Base-by-base conservation (phyloP, 1,140 invertebrate genomes). In the Saccostrea glomerata region DNA sequence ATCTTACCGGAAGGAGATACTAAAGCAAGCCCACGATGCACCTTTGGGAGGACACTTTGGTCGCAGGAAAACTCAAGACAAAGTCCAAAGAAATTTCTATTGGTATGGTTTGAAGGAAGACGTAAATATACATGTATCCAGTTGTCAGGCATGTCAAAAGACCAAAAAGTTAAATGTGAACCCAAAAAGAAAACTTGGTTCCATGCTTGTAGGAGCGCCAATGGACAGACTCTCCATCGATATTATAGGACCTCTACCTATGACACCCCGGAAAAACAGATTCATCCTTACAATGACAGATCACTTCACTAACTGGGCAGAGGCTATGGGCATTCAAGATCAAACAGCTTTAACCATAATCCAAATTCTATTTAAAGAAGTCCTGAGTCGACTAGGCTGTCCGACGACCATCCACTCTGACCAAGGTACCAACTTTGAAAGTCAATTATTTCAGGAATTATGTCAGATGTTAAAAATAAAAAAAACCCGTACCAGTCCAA, bases 161-260 rank as follows among this genome's bases (percentile, higher is more conserved):
- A 77, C 13, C 23, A 25, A n/a, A 40, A 77, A 40, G 36, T 15
- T 77, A 2, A 25, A 6, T 4, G n/a, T 20, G n/a, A 77, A 77
- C n/a, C 73, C 73, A 20, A 77, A 25, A n/a, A 6, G 73, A n/a
- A 7, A 77, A 40, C 36, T 77, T 30, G 73, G 73, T 15, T 11
- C 23, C 13, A 77, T 77, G 73, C n/a, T 77, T 25, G 73, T 77
- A n/a, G 73, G 73, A 77, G 73, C 73, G 9, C 73, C 73, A 20
- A 30, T 77, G 73, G 73, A 77, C 23, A 77, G 73, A 25, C 13
- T 23, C 12, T 77, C 73, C 13, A 25, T 40, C 4, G 23, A 77
- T 40, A 77, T 77, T n/a, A 13, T 77, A 6, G 73, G 23, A 47
- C 47, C 47, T 47, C 9, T 47, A 47, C 6, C 47, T 6, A 47